Evolutionary conservation across 2,797 vertebrate genomes (phyloP).

Genomic region (Acropternis orthonyx): DNA sequence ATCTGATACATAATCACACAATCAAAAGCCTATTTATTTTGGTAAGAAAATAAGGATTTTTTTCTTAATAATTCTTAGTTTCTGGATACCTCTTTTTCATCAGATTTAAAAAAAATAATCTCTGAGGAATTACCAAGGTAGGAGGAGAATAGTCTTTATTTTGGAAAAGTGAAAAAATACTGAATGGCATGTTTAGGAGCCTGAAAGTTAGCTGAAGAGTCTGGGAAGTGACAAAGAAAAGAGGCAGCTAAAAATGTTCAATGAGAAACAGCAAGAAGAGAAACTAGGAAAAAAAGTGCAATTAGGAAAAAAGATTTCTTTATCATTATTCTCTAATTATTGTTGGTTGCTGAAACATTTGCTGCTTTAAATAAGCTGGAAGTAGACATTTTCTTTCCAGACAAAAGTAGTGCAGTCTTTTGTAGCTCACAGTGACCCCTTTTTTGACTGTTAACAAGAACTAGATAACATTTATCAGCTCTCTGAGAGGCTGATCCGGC

Average conservation of each 20-base stretch:
- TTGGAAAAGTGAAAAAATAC: neutral
- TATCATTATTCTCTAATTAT: neutral
- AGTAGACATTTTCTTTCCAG: neutral
- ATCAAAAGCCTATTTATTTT: neutral
- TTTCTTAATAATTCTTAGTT: neutral
- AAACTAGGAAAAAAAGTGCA: neutral
- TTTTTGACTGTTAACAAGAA: neutral
- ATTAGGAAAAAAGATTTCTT: neutral
- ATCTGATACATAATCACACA: neutral
- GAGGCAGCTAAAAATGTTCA: neutral
- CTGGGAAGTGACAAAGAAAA: neutral
- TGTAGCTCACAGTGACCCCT: neutral
- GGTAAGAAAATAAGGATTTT: neutral
- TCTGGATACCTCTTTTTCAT: neutral
- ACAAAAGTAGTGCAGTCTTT: neutral
- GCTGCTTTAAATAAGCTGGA: neutral
- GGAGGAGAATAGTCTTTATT: neutral
- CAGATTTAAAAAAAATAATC: neutral
- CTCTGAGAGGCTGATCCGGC: neutral
- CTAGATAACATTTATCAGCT: neutral
- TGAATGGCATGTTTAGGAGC: neutral
- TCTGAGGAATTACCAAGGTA: accelerated
- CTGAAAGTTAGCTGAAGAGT: neutral
- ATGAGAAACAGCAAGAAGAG: neutral
- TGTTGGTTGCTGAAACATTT: neutral